Evolutionary conservation across 2,888 invertebrate species (phyloP).

Genomic region (Aricia artaxerxes): DNA sequence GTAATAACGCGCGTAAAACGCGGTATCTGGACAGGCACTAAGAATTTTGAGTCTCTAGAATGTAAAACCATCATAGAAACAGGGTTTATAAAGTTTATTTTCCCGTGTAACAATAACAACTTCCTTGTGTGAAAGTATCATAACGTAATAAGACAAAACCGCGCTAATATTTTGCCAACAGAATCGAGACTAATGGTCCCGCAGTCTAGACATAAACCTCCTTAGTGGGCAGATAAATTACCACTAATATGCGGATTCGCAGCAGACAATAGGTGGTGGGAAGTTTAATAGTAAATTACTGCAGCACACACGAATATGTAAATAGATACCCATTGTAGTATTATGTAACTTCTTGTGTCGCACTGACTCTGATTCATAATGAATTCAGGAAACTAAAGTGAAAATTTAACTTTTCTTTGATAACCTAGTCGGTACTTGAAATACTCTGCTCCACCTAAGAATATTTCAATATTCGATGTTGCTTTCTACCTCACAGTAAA

Average conservation of each 20-base stretch:
- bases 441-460: background rate
- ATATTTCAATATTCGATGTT: background rate
- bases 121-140: slow-evolving; percentile 6
- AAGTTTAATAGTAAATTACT: slow-evolving; percentile 5
- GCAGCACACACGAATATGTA: background rate
- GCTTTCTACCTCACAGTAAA: background rate
- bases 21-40: too few species aligned
- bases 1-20: too few species aligned
- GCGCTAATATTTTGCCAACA: slow-evolving; percentile 22
- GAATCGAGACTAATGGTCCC: slow-evolving; percentile 22
- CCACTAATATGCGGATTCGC: slow-evolving; percentile 15
- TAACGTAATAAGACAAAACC: background rate
- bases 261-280: slow-evolving; percentile 14
- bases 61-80: background rate
- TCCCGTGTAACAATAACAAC: background rate
- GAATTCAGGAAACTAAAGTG: background rate
- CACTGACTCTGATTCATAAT: background rate
- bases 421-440: background rate
- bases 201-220: slow-evolving; percentile 29
- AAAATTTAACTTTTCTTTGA: too few species aligned
- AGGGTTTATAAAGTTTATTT: background rate
- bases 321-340: slow-evolving; percentile 1
- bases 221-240: slow-evolving; percentile 27
- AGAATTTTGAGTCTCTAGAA: background rate
- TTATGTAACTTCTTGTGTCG: background rate